Evolutionary conservation across 2,888 invertebrate species (phyloP).

Genomic region (Drosophila infuscata): DNA sequence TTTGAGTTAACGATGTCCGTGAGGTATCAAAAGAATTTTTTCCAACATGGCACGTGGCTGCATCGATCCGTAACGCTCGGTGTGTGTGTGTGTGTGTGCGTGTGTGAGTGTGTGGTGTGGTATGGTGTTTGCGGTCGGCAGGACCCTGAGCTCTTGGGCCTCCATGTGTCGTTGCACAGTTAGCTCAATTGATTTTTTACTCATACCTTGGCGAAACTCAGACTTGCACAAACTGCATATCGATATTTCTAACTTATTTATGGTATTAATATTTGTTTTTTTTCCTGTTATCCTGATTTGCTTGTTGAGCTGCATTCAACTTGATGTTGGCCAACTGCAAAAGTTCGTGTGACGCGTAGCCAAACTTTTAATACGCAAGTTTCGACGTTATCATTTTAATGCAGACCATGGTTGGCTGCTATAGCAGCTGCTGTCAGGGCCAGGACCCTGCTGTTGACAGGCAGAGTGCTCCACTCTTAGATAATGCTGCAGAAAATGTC

Average conservation of each 20-base stretch:
- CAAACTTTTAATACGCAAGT: slow-evolving; percentile 33
- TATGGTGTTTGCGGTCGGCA: slow-evolving; percentile 8
- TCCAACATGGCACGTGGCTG: slow-evolving; percentile 53
- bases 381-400: slow-evolving; percentile 39
- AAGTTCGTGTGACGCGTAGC: slow-evolving; percentile 4
- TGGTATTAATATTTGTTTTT: background rate
- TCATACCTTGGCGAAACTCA: background rate
- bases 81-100: background rate
- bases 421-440: background rate
- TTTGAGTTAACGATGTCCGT: slow-evolving; percentile 77
- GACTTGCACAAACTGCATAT: slow-evolving; percentile 2
- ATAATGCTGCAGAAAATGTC: slow-evolving; percentile 5
- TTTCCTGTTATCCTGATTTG: background rate
- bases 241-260: slow-evolving; percentile 10
- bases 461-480: background rate
- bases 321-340: slow-evolving; percentile 1
- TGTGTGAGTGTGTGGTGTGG: slow-evolving; percentile 1
- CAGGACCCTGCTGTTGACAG: slow-evolving; percentile 8
- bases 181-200: slow-evolving; percentile 42
- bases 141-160: slow-evolving; percentile 6
- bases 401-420: slow-evolving; percentile 17
- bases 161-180: slow-evolving; percentile 25
- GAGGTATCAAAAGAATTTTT: slow-evolving; percentile 48
- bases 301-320: slow-evolving; percentile 7
- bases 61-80: slow-evolving; percentile 30